Evolutionary conservation across 2,888 invertebrate species (phyloP), one percentile per base, ranked within the genome.

Genomic region (Cylloceria caligata): DNA sequence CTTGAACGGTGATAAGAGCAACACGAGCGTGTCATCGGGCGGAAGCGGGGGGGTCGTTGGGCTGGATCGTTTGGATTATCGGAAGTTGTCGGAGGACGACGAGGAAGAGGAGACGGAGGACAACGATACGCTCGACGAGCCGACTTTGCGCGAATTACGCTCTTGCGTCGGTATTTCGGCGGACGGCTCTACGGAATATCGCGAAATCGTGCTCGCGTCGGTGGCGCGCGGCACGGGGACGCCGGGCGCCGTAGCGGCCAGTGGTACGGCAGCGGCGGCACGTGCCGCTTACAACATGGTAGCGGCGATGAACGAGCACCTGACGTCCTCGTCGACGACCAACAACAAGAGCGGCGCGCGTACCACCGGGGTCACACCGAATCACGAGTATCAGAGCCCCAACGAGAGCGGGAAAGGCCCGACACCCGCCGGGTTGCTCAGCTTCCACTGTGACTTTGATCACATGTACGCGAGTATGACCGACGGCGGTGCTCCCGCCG

Each of bases 381-480:
- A 72, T 72, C 69, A 77, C 77, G 77, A 77, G 4, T 77, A 71
- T 19, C 45, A 71, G 6, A 30, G 30, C 71, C 16, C 9, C 9
- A 85, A 65, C 80, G 80, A 78, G 3, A 81, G 83, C 13, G 85
- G 81, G 36, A 83, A 78, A 45, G 82, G 87, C 92, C 94, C 94
- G 87, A 81, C 88, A 11, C 86, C 87, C 72, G 86, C 87, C 52
- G 94, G 94, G 74, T 93, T 95, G 88, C 91, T 95, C 87, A 95
- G 94, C 91, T 95, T 95, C 88, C 94, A 95, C 64, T 93, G 93
- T 87, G 93, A 93, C 86, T 96, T 95, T 88, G 96, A 96, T 93
- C 96, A 96, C 92, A 95, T 96, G 92, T 96, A 96, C 92, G 95
- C 96, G 52, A 95, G 95, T 89, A 95, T 92, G 92, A 92, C 92